phyloP scores from a whole-genome alignment of 2,113 vertebrate species.

The Elephas maximus region DNA sequence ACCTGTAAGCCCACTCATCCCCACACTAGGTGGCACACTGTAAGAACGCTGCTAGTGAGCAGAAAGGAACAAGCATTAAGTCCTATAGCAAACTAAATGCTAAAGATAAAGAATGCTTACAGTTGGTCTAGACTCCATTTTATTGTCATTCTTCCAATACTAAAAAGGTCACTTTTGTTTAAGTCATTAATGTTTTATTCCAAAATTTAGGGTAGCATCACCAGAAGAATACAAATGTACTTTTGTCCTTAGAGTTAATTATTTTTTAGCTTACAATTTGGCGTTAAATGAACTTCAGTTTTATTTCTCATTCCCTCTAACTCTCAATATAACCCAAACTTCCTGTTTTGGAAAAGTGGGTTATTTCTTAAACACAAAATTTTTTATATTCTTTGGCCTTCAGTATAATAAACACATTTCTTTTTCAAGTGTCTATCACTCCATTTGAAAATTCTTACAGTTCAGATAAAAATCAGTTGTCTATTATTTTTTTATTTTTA shows the following conservation, averaged over 20 bases:
- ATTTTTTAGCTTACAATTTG: slow-evolving; percentile 63
- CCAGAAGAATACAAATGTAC: slow-evolving; percentile 17
- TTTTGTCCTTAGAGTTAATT: slow-evolving; percentile 59
- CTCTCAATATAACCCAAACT: slow-evolving; percentile 12
- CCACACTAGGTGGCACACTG: slow-evolving; percentile 85
- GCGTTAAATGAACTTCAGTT: slow-evolving; percentile 47
- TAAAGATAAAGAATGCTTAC: slow-evolving; percentile 30
- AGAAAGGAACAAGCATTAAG: slow-evolving; percentile 45
- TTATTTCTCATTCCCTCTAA: slow-evolving; percentile 54
- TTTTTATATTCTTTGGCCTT: slow-evolving; percentile 26
- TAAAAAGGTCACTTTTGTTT: slow-evolving; percentile 47
- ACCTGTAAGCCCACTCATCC: slow-evolving; percentile 67
- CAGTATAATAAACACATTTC: not conserved
- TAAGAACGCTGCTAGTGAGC: slow-evolving; percentile 69
- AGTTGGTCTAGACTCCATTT: slow-evolving; percentile 45
- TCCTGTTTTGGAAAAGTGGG: slow-evolving; percentile 28
- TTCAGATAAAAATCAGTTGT: slow-evolving; percentile 49
- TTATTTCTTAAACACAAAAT: slow-evolving; percentile 47
- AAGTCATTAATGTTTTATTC: slow-evolving; percentile 44
- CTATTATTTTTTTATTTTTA: slow-evolving; percentile 47
- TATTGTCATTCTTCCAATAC: not conserved
- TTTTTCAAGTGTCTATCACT: slow-evolving; percentile 36
- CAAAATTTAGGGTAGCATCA: slow-evolving; percentile 19
- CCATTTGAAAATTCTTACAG: slow-evolving; percentile 49
- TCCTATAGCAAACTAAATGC: not conserved